phyloP scores from a whole-genome alignment of 2,113 vertebrate species.

The Gavia stellata region DNA sequence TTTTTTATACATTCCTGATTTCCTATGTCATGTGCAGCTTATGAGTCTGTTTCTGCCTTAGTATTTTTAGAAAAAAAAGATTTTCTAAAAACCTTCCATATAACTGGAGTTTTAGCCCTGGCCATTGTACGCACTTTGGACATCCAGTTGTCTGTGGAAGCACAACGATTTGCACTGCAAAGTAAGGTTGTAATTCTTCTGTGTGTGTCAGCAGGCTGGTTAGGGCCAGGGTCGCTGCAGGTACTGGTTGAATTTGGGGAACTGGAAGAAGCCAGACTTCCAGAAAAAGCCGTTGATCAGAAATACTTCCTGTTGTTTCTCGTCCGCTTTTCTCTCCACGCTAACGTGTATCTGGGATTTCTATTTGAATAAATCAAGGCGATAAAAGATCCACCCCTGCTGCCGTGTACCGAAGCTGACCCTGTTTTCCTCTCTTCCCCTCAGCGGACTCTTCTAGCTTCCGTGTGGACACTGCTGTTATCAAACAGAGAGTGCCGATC shows the following conservation, averaged over 20 bases:
- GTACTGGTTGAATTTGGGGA: not conserved
- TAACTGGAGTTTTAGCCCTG: not conserved
- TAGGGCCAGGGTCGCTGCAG: not conserved
- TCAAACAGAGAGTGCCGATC: constrained; percentile 94
- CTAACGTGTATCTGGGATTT: not conserved
- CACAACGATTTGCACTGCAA: rapidly evolving
- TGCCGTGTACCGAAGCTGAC: not conserved
- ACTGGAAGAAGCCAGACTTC: not conserved
- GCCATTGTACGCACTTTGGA: not conserved
- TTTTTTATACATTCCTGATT: not conserved
- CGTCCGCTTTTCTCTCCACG: not conserved
- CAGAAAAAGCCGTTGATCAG: not conserved
- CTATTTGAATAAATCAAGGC: not conserved
- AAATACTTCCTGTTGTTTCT: not conserved
- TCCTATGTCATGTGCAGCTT: not conserved
- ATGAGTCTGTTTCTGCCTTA: not conserved
- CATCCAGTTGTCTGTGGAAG: not conserved
- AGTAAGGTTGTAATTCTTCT: not conserved
- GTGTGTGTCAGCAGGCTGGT: rapidly evolving
- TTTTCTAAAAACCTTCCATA: not conserved
- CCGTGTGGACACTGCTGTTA: constrained; percentile 90
- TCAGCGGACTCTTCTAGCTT: constrained; percentile 88
- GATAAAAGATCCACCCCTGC: not conserved
- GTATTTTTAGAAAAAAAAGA: not conserved
- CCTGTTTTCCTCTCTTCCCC: not conserved